Evolutionary conservation across 2,113 vertebrate genomes (phyloP).

Genomic region (Zosterops japonicus): DNA sequence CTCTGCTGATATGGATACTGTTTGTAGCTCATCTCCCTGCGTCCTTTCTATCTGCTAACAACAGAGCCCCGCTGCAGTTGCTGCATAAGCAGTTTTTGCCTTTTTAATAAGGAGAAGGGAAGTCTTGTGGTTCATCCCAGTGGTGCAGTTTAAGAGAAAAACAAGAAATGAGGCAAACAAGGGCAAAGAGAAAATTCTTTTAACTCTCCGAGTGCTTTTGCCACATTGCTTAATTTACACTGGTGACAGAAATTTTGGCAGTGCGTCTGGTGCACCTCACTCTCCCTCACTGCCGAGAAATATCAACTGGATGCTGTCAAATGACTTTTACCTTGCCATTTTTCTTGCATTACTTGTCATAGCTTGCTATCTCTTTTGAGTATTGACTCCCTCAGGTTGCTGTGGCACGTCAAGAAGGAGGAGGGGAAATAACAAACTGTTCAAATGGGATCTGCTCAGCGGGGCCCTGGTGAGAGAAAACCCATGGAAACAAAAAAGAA

Average conservation of each 20-base stretch:
- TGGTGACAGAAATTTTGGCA: neutral
- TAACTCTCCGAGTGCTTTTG: conserved; percentile 51
- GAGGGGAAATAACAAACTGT: neutral
- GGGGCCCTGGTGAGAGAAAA: neutral
- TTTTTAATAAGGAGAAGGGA: conserved; percentile 71
- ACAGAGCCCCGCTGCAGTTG: conserved; percentile 70
- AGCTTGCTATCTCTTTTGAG: neutral
- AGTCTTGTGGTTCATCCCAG: conserved; percentile 69
- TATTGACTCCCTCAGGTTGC: neutral
- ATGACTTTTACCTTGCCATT: neutral
- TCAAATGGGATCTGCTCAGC: neutral
- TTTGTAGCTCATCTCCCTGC: conserved; percentile 52
- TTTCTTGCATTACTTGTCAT: neutral
- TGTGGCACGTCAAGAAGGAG: neutral
- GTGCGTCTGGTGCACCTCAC: neutral
- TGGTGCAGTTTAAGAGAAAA: conserved; percentile 68
- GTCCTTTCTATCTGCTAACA: conserved; percentile 62
- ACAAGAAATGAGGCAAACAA: conserved; percentile 56
- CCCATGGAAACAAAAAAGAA: neutral
- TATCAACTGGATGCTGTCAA: neutral
- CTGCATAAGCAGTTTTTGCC: conserved; percentile 82
- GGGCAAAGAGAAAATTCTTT: conserved; percentile 28
- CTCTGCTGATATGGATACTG: neutral
- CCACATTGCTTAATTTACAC: neutral
- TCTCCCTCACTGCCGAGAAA: neutral